Evolutionary conservation across 2,888 invertebrate genomes (phyloP).

Genomic region (Oxytorus armatus): DNA sequence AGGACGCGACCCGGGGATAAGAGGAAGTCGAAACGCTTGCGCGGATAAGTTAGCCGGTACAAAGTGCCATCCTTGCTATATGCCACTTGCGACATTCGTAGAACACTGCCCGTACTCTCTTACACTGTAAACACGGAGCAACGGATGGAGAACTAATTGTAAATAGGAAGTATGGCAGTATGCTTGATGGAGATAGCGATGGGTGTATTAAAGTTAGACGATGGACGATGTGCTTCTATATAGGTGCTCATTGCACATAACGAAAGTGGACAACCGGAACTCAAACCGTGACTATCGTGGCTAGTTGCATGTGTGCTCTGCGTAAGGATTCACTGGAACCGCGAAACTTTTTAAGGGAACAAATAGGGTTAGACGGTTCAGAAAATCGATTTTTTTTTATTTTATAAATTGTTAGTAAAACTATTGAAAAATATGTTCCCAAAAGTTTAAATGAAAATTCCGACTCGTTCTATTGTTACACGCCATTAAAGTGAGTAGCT

Average conservation of each 20-base stretch:
- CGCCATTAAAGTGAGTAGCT: too few relatives aligned
- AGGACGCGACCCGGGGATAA: conserved; percentile 27
- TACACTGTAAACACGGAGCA: conserved; percentile 29
- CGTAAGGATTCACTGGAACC: background rate
- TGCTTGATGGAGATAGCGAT: conserved; percentile 11
- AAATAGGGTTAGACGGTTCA: too few relatives aligned
- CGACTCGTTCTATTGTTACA: too few relatives aligned
- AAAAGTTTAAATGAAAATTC: too few relatives aligned
- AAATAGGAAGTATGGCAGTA: conserved; percentile 36
- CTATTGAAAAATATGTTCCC: too few relatives aligned
- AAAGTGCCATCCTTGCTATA: conserved; percentile 23
- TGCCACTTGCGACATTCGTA: conserved; percentile 14
- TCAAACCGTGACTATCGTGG: background rate
- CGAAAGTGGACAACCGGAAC: background rate
- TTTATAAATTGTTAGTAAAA: too few relatives aligned
- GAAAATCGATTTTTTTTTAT: too few relatives aligned
- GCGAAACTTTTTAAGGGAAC: background rate
- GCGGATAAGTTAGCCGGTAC: conserved; percentile 43
- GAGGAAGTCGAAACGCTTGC: conserved; percentile 56
- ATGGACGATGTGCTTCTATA: background rate
- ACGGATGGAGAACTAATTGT: conserved; percentile 45
- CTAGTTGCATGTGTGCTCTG: background rate
- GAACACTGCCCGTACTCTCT: conserved; percentile 7
- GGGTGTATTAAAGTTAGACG: conserved; percentile 17
- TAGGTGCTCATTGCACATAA: background rate